Percentiles rank a stretch among this genome's conserved stretches.
Conservation (phyloP, 2,113 vertebrate genomes). For the Diadophis punctatus region DNA sequence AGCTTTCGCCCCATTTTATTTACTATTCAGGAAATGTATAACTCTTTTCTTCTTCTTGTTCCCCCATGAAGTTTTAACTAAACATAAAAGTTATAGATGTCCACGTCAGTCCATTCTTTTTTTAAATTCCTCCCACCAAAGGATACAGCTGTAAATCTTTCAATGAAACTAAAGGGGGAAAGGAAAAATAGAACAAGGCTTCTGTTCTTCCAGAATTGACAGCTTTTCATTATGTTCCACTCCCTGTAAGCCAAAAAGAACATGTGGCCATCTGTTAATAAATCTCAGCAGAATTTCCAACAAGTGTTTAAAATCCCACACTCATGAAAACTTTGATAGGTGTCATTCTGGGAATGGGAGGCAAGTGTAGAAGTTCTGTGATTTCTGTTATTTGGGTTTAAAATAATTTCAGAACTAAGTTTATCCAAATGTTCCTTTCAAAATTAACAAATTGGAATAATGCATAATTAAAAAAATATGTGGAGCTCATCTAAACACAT, state of each 20-base stretch:
- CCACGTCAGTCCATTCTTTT: not conserved
- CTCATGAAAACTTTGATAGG: constrained; percentile 12
- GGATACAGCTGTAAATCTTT: not conserved
- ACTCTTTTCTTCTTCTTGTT: not conserved
- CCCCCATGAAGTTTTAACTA: not conserved
- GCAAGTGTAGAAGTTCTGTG: not conserved
- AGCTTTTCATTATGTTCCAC: constrained; percentile 26
- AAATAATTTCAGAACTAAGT: constrained; percentile 12
- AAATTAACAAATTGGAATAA: not conserved
- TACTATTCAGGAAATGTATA: not conserved
- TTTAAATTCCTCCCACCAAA: not conserved
- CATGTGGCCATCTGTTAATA: constrained; percentile 36
- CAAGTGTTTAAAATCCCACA: constrained; percentile 11
- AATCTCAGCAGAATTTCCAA: constrained; percentile 32
- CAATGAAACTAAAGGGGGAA: not conserved
- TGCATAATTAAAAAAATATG: not conserved
- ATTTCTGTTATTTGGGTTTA: not conserved
- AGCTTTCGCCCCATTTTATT: not conserved
- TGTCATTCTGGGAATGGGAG: not conserved
- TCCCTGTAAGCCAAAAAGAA: constrained; percentile 4
- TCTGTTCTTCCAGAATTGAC: constrained; percentile 9
- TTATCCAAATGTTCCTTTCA: not conserved
- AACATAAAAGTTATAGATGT: not conserved
- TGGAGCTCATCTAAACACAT: not conserved
- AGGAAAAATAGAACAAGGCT: not conserved